A percentile compares a stretch with the other conserved stretches of the same genome.
phyloP scores from a whole-genome alignment of 2,113 vertebrate species.

The Bambusicola thoracicus region DNA sequence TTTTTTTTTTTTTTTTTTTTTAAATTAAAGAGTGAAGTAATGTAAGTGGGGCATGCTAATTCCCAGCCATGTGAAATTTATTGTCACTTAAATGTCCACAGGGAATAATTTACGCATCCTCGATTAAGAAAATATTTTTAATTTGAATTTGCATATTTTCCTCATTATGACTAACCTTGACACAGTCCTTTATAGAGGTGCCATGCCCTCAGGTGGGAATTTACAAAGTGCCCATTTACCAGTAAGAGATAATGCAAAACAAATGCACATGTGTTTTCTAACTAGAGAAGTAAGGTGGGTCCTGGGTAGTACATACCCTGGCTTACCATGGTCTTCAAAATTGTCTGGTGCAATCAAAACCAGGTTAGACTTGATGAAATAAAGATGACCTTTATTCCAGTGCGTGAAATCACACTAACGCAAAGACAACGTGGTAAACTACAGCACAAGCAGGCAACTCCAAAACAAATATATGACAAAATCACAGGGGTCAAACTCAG shows the following conservation, averaged over 20 bases:
- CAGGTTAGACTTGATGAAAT: neutral
- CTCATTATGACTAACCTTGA: conserved; percentile 71
- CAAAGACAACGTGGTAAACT: neutral
- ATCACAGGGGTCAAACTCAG: neutral
- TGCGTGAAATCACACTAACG: neutral
- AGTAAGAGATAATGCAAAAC: conserved; percentile 8
- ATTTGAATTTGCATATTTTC: conserved; percentile 75
- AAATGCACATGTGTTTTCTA: neutral
- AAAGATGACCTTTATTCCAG: neutral
- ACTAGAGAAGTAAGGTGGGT: neutral
- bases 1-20: neutral
- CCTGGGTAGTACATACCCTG: neutral
- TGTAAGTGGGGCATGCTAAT: conserved; percentile 70
- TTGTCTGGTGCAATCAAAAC: neutral
- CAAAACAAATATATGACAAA: neutral
- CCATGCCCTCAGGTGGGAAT: conserved; percentile 46
- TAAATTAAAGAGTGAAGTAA: conserved; percentile 57
- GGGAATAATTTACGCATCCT: conserved; percentile 74
- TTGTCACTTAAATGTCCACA: conserved; percentile 66
- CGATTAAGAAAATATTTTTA: conserved; percentile 76
- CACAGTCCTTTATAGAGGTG: conserved; percentile 58
- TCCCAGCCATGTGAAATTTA: conserved; percentile 67
- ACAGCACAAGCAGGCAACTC: neutral
- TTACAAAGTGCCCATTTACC: conserved; percentile 40
- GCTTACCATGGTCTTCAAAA: accelerated